Conservation (phyloP, 2,113 vertebrate genomes). For the Dicrurus megarhynchus region DNA sequence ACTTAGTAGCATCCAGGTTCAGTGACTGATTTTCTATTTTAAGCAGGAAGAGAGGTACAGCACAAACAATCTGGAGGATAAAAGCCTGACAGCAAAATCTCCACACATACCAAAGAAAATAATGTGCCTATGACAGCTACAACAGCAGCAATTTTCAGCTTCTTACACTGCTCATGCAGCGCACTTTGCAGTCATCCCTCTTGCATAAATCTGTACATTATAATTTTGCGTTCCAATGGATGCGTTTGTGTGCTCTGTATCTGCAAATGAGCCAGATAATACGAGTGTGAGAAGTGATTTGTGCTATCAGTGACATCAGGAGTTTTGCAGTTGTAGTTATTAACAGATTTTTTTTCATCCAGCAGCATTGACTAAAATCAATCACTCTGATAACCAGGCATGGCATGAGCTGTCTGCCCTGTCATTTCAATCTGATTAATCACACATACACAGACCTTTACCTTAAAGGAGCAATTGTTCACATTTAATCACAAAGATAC, state of each 20-base stretch:
- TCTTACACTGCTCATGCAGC: constrained; percentile 55
- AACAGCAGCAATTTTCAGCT: constrained; percentile 76
- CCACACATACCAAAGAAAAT: constrained; percentile 67
- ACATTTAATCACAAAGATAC: constrained; percentile 81
- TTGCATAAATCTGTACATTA: constrained; percentile 68
- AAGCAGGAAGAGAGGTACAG: constrained; percentile 47
- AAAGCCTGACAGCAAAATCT: constrained; percentile 70
- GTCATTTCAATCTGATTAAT: constrained; percentile 84
- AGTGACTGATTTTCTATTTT: constrained; percentile 53
- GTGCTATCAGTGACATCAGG: constrained; percentile 74
- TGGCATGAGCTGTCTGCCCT: constrained; percentile 76
- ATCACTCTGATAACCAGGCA: constrained; percentile 82
- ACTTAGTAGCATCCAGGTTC: constrained; percentile 52
- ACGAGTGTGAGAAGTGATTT: constrained; percentile 69
- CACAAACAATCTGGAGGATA: constrained; percentile 56
- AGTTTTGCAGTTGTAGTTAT: constrained; percentile 75
- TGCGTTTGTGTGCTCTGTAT: constrained; percentile 34
- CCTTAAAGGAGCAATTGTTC: constrained; percentile 83
- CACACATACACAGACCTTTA: constrained; percentile 78
- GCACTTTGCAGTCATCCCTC: constrained; percentile 63
- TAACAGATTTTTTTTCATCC: constrained; percentile 81
- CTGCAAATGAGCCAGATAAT: constrained; percentile 75
- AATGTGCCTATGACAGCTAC: constrained; percentile 66
- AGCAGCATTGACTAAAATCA: constrained; percentile 75
- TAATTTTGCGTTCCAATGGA: constrained; percentile 70